Evolutionary conservation across 2,888 invertebrate genomes (phyloP).

Genomic region (Mechanitis mazaeus): DNA sequence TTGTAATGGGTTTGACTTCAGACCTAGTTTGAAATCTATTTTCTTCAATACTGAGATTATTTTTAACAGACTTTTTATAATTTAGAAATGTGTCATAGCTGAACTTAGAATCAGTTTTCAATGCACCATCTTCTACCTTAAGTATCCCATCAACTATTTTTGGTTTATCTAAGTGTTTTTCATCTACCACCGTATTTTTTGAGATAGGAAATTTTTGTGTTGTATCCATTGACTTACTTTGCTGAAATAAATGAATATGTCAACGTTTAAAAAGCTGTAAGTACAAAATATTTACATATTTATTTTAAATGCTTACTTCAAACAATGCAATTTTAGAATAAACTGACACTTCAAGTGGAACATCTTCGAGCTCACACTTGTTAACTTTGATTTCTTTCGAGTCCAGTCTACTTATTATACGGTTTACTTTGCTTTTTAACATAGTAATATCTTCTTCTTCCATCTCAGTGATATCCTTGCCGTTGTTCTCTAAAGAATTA

Average conservation of each 20-base stretch:
- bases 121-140: conserved; percentile 32
- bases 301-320: conserved; percentile 47
- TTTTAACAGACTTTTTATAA: neutral
- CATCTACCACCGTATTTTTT: conserved; percentile 21
- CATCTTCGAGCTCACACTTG: conserved; percentile 34
- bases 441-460: conserved; percentile 37
- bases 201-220: conserved; percentile 26
- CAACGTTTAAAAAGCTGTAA: too few relatives aligned
- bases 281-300: neutral
- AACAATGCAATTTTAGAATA: conserved; percentile 62
- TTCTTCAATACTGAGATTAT: neutral
- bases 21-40: neutral
- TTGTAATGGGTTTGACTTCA: neutral
- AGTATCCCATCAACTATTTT: conserved; percentile 46
- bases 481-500: neutral
- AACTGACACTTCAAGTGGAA: conserved; percentile 49
- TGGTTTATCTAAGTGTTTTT: conserved; percentile 34
- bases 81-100: neutral
- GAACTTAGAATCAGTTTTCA: neutral
- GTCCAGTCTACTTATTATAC: conserved; percentile 39
- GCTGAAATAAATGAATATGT: conserved; percentile 32
- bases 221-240: conserved; percentile 31
- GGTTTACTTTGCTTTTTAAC: conserved; percentile 51
- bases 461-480: conserved; percentile 21
- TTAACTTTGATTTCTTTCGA: conserved; percentile 31